These are phyloP conservation scores for Syngnathus typhle DNA, from an alignment of 2,113 vertebrate genomes.

Conservation along the genomic window DNA sequence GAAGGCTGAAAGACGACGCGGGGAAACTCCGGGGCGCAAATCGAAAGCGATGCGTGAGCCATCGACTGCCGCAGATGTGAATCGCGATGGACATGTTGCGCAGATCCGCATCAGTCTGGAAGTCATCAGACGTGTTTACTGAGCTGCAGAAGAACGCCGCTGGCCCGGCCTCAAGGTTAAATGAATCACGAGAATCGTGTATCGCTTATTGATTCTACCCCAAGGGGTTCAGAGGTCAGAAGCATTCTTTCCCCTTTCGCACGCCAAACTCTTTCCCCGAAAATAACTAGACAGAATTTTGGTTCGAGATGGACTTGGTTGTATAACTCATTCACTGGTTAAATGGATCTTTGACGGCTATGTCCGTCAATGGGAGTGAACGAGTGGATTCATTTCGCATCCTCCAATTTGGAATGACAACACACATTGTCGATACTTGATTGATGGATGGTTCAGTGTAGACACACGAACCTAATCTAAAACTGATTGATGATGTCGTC, in stretches of 20 bases:
- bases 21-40: slow-evolving; percentile 2
- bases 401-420: neutral
- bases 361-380: too few species aligned
- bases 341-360: too few species aligned
- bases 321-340: too few species aligned
- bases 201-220: neutral
- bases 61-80: slow-evolving; percentile 32
- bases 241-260: neutral
- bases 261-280: neutral
- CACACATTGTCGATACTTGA: neutral
- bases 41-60: slow-evolving; percentile 10
- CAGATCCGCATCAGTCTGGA: slow-evolving; percentile 30
- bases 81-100: slow-evolving; percentile 13
- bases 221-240: neutral
- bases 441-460: neutral
- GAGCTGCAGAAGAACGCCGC: slow-evolving; percentile 12
- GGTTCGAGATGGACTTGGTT: too few species aligned
- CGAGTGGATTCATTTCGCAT: too few species aligned
- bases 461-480: neutral
- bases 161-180: neutral
- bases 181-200: neutral
- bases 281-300: neutral
- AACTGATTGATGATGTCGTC: neutral
- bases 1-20: neutral
- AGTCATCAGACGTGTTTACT: slow-evolving; percentile 17